phyloP scores from a whole-genome alignment of 2,797 vertebrate species.

The Myripristis murdjan region DNA sequence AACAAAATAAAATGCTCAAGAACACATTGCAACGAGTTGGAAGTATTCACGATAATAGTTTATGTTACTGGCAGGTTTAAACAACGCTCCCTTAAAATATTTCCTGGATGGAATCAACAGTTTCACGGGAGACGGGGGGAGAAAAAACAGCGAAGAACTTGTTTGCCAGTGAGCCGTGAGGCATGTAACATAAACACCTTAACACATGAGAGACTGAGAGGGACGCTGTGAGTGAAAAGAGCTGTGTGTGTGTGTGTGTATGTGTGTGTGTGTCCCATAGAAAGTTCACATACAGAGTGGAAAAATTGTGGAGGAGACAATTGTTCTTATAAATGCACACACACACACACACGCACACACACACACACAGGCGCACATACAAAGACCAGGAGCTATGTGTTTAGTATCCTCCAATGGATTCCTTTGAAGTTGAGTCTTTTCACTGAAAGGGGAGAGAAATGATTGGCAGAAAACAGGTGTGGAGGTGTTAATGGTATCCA shows the following conservation, averaged over 20 bases:
- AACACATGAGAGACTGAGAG: slow-evolving; percentile 31
- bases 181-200: slow-evolving; percentile 60
- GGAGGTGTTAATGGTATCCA: slow-evolving; percentile 57
- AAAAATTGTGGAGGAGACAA: too few species aligned
- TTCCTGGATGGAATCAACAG: slow-evolving; percentile 56
- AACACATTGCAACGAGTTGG: background rate
- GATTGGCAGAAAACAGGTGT: slow-evolving; percentile 61
- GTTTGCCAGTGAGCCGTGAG: slow-evolving; percentile 37
- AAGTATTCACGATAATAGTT: slow-evolving; percentile 16
- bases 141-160: slow-evolving; percentile 22
- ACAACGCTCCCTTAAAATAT: slow-evolving; percentile 46
- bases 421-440: slow-evolving; percentile 55
- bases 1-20: background rate
- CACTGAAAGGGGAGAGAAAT: slow-evolving; percentile 33
- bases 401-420: slow-evolving; percentile 32
- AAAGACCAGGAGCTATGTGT: slow-evolving; percentile 40
- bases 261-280: background rate
- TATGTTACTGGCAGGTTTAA: slow-evolving; percentile 41
- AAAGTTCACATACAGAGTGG: too few species aligned
- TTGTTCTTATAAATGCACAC: too few species aligned
- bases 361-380: background rate
- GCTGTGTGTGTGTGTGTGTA: background rate
- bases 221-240: slow-evolving; percentile 8
- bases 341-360: background rate
- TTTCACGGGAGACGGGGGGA: slow-evolving; percentile 13